Evolutionary conservation across 2,888 invertebrate genomes (phyloP).

Genomic region (Stramonita haemastoma): DNA sequence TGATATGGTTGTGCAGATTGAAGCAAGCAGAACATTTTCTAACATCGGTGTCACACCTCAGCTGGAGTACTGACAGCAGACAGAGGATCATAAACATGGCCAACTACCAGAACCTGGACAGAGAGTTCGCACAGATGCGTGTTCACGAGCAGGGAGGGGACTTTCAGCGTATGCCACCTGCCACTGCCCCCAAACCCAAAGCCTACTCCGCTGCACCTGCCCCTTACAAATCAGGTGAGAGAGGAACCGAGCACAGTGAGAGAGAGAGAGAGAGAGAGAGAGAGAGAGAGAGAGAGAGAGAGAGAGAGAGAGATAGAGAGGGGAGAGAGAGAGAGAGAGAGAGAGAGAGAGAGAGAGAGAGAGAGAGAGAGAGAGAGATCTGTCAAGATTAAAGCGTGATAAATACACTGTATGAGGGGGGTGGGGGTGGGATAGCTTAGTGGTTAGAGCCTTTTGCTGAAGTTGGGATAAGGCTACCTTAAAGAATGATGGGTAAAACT

Average conservation of each 20-base stretch:
- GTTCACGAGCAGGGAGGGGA: constrained; percentile 55
- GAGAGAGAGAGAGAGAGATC: too few species aligned
- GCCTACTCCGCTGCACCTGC: constrained; percentile 55
- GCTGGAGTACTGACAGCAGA: not conserved
- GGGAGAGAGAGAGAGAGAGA: constrained; percentile 23
- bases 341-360: not conserved
- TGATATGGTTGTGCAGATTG: too few species aligned
- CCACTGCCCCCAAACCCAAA: constrained; percentile 59
- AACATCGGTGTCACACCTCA: too few species aligned
- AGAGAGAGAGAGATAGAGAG: constrained; percentile 26
- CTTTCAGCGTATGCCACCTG: constrained; percentile 53
- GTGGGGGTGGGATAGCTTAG: too few species aligned
- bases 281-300: too few species aligned
- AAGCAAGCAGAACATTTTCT: too few species aligned
- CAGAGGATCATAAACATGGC: constrained; percentile 40
- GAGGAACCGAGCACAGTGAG: not conserved
- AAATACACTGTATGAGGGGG: too few species aligned
- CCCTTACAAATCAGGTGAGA: constrained; percentile 53
- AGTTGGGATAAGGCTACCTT: too few species aligned
- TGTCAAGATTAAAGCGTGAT: too few species aligned
- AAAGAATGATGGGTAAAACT: too few species aligned
- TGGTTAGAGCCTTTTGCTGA: too few species aligned
- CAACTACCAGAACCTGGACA: constrained; percentile 56
- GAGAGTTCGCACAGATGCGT: constrained; percentile 60
- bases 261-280: too few species aligned